Percentiles rank a stretch among this genome's conserved stretches.
These are phyloP conservation scores for Fistularia tabacaria DNA, from an alignment of 2,797 vertebrate genomes.

Conservation along the genomic window DNA sequence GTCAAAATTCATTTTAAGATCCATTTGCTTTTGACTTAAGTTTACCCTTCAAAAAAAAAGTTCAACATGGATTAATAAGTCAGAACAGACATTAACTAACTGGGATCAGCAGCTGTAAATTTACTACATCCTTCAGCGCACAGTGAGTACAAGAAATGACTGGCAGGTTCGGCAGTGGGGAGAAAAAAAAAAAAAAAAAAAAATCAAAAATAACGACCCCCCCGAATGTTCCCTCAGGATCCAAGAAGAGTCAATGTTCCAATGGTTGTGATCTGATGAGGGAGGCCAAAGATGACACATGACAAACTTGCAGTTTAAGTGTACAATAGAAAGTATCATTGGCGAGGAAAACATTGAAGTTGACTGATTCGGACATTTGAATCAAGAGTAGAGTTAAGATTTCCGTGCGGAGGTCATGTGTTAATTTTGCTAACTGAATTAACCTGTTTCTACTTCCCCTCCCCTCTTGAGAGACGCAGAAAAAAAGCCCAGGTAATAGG, in stretches of 20 bases:
- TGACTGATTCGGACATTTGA: constrained; percentile 33
- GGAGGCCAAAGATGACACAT: constrained; percentile 39
- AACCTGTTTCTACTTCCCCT: constrained; percentile 29
- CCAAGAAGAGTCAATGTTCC: constrained; percentile 17
- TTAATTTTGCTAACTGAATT: constrained; percentile 54
- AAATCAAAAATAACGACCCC: constrained; percentile 1
- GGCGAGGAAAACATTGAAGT: constrained; percentile 40
- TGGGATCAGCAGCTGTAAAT: constrained; percentile 11
- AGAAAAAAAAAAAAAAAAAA: neutral
- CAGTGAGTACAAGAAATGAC: constrained; percentile 17
- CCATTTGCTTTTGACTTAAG: constrained; percentile 4
- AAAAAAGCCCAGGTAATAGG: constrained; percentile 55
- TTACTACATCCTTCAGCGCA: constrained; percentile 15
- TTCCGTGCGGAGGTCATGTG: constrained; percentile 32
- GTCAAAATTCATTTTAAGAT: constrained; percentile 3
- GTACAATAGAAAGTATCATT: constrained; percentile 54
- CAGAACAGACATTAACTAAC: neutral
- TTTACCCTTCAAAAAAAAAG: constrained; percentile 6
- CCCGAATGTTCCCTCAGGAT: constrained; percentile 9
- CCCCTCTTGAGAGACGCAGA: constrained; percentile 22
- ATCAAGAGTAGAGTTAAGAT: constrained; percentile 23
- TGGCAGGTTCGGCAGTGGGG: constrained; percentile 13
- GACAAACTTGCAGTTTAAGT: constrained; percentile 40
- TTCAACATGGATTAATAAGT: constrained; percentile 10
- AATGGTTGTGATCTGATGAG: constrained; percentile 8